Evolutionary conservation across 2,113 vertebrate genomes (phyloP).

Genomic region (Mobula birostris): DNA sequence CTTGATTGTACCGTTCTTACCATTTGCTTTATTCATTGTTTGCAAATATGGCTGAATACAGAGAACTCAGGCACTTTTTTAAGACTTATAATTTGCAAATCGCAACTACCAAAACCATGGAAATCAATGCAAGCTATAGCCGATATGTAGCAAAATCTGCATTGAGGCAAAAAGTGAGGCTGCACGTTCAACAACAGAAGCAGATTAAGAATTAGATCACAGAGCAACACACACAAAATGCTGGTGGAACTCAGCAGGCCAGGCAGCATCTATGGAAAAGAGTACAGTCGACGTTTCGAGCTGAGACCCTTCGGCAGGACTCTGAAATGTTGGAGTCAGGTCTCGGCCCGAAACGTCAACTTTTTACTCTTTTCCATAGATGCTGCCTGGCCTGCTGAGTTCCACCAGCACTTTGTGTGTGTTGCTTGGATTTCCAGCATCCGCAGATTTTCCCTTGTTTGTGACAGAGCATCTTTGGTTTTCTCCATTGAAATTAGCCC

Average conservation of each 20-base stretch:
- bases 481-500: background rate
- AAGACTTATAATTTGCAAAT: background rate
- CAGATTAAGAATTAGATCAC: background rate
- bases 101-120: background rate
- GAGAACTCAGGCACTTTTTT: background rate
- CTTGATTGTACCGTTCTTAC: background rate
- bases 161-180: conserved; percentile 2
- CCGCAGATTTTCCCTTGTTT: too few relatives aligned
- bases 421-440: too few relatives aligned
- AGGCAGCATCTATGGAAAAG: too few relatives aligned
- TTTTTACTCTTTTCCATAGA: too few relatives aligned
- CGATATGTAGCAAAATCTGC: background rate
- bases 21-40: background rate
- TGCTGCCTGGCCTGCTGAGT: too few relatives aligned
- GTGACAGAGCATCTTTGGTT: background rate
- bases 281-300: too few relatives aligned
- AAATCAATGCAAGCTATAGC: background rate
- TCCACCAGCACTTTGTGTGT: too few relatives aligned
- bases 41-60: background rate
- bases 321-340: too few relatives aligned
- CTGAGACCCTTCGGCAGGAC: too few relatives aligned
- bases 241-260: too few relatives aligned
- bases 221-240: background rate
- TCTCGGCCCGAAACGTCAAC: too few relatives aligned
- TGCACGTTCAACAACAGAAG: background rate